Evolutionary conservation across 2,888 invertebrate genomes (phyloP), one percentile per base, ranked within the genome.

Genomic region (Catonia carolina): DNA sequence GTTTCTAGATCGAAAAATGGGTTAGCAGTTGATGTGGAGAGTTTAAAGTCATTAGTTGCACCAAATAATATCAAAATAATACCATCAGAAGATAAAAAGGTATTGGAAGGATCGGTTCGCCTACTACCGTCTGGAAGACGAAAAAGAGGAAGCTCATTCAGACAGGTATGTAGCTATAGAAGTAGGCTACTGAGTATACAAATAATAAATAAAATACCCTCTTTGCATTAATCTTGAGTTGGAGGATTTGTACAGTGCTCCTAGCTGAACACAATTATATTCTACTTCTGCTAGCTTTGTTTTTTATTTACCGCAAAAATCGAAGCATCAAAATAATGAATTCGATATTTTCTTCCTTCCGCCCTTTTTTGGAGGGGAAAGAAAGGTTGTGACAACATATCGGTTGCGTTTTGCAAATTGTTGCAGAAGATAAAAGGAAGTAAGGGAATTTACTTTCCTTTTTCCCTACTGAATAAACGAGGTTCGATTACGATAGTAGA

Each of bases 61-160:
- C 45, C 45, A 14, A 45, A 45, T 18, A 45, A 45, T 27, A 45
- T 20, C 2, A 45, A 45, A 45, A 45, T 45, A 20, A 45, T 23
- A 12, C 45, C 45, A 20, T 20, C 22, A 10, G 45, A 45, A 15
- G 45, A 45, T 20, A 45, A 45, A 22, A 20, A 22, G 14, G 45
- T 45, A 10, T 14, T 45, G 45, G 22, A 45, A 45, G 45, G 45
- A 20, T 45, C 64, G 14, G 62, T 60, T 37, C 60, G 47, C 53
- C 55, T 63, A 6, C 42, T 58, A 7, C 60, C 63, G 5, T 56
- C 56, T 8, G 57, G 53, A 49, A 61, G 58, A 47, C 56, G 53
- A 45, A 61, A 61, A 49, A 57, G 63, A 41, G 67, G 67, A n/a
- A 65, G 65, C 36, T 65, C 67, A 7, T 55, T 63, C 2, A 61